A percentile compares a stretch with the other conserved stretches of the same genome.
phyloP scores from a whole-genome alignment of 2,113 vertebrate species.

The Gallinago paraguaiae region DNA sequence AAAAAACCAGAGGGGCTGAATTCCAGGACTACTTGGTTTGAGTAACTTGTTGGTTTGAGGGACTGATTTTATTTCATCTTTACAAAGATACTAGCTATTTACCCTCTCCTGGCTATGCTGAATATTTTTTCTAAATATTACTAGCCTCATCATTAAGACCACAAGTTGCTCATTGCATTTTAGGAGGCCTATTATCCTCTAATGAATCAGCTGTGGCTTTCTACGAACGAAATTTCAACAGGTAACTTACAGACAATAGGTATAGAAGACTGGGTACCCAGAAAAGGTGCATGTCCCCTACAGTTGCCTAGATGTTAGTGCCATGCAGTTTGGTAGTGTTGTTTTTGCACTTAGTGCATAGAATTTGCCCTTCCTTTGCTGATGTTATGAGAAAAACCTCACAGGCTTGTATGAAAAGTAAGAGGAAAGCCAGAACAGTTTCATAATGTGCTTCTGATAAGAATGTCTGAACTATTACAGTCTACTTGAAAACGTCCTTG shows the following conservation, averaged over 20 bases:
- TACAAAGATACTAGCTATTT: background rate
- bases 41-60: background rate
- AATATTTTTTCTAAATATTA: background rate
- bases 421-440: constrained; percentile 32
- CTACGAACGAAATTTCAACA: background rate
- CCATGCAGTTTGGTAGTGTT: background rate
- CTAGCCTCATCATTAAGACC: background rate
- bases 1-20: background rate
- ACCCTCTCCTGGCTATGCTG: background rate
- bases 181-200: background rate
- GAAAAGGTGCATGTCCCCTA: background rate
- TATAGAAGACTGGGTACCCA: background rate
- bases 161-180: background rate
- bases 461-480: constrained; percentile 23
- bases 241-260: background rate
- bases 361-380: background rate
- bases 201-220: background rate
- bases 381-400: background rate
- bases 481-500: constrained; percentile 62
- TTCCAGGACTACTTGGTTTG: background rate
- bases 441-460: constrained; percentile 44
- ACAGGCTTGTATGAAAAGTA: background rate
- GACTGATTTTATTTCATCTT: background rate
- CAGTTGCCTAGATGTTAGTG: background rate
- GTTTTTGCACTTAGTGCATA: background rate